Percentiles rank a stretch among this genome's conserved stretches.
phyloP scores from a whole-genome alignment of 2,888 invertebrate genomes.

The Caenorhabditis sp. region DNA sequence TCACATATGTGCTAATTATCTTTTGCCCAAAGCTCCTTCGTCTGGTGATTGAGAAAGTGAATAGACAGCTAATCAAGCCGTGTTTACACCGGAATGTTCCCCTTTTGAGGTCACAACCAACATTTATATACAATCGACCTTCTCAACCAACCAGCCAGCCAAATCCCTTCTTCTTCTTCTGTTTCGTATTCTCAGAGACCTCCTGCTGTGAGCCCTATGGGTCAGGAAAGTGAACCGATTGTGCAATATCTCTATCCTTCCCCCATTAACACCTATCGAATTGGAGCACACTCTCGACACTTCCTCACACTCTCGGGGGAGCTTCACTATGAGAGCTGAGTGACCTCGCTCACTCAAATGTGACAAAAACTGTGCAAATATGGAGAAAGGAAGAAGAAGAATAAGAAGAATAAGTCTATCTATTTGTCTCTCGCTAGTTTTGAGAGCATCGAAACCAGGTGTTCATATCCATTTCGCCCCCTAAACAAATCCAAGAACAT shows the following conservation, averaged over 20 bases:
- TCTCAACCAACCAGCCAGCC: background rate
- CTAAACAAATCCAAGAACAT: background rate
- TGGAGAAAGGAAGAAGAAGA: too few species aligned
- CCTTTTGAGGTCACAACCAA: slow-evolving; percentile 5
- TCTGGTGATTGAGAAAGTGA: background rate
- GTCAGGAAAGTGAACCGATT: slow-evolving; percentile 3
- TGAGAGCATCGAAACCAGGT: slow-evolving; percentile 6
- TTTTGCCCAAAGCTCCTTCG: background rate
- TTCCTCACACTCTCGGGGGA: background rate
- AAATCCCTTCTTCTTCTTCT: slow-evolving; percentile 1
- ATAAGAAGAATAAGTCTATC: too few species aligned
- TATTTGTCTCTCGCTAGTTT: background rate
- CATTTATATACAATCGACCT: background rate
- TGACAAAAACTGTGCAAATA: slow-evolving; percentile 53
- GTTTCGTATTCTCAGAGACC: slow-evolving; percentile 1
- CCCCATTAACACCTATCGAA: slow-evolving; percentile 22
- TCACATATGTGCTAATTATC: slow-evolving; percentile 34
- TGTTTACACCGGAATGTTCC: background rate
- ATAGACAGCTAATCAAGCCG: slow-evolving; percentile 42
- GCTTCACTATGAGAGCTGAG: too few species aligned
- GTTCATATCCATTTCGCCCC: background rate
- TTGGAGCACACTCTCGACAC: slow-evolving; percentile 6
- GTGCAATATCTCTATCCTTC: slow-evolving; percentile 8
- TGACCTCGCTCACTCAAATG: slow-evolving; percentile 45
- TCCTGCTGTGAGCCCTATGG: slow-evolving; percentile 12